Conservation (phyloP, 1,140 invertebrate genomes). For the Lepidurus arcticus region DNA sequence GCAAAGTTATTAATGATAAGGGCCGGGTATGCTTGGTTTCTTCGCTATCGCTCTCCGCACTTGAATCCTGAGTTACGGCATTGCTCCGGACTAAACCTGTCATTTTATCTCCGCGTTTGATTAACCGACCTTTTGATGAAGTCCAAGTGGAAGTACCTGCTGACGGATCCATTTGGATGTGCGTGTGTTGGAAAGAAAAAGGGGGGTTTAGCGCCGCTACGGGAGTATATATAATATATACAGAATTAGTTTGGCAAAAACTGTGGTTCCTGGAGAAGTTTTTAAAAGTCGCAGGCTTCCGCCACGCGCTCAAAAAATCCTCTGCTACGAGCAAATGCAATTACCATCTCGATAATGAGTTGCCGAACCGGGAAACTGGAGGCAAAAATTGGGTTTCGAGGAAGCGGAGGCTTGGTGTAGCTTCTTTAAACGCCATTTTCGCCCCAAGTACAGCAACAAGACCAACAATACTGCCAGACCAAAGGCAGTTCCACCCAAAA, state of each 20-base stretch:
- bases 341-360: constrained; percentile 18
- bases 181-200: constrained; percentile 3
- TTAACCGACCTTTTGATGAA: not conserved
- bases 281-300: too few species aligned
- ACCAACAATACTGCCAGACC: not conserved
- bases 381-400: constrained; percentile 11
- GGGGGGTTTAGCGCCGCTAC: not conserved
- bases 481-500: constrained; percentile 10
- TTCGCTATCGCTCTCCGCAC: constrained; percentile 12
- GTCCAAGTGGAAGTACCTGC: not conserved
- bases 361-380: not conserved
- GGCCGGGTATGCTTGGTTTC: not conserved
- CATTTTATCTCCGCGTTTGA: constrained; percentile 8
- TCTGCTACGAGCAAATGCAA: not conserved
- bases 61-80: constrained; percentile 4
- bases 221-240: not conserved
- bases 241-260: not conserved
- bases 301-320: not conserved
- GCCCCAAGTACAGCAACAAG: not conserved
- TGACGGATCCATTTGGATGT: not conserved
- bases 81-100: constrained; percentile 12
- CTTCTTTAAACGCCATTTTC: constrained; percentile 11
- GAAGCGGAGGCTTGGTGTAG: not conserved
- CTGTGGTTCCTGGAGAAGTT: too few species aligned
- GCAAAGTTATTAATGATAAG: not conserved